A percentile compares a stretch with the other conserved stretches of the same genome.
These are phyloP conservation scores for Leucosticte australis DNA, from an alignment of 2,113 vertebrate genomes.

Conservation along the genomic window DNA sequence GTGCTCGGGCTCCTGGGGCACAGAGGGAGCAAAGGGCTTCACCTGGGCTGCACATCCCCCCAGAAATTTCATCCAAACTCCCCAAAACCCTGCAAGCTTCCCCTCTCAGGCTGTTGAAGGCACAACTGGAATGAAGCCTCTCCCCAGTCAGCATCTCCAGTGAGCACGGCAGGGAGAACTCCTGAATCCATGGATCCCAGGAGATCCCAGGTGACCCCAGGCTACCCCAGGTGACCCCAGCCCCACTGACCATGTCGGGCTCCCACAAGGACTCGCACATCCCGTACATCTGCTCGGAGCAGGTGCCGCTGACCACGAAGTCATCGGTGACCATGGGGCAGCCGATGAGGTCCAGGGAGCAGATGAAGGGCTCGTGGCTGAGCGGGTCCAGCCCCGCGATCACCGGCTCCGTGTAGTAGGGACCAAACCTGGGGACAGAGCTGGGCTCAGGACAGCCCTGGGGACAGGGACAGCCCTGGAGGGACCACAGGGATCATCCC, in stretches of 20 bases:
- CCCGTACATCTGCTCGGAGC: conserved; percentile 96
- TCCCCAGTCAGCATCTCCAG: background rate
- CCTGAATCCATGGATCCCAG: background rate
- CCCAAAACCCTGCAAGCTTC: fast-evolving
- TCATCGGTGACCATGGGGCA: conserved; percentile 97
- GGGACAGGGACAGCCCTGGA: background rate
- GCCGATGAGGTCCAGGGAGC: conserved; percentile 93
- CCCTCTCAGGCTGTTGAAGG: background rate
- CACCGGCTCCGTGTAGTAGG: conserved; percentile 95
- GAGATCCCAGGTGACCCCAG: no score
- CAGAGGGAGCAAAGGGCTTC: background rate
- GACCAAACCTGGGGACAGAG: conserved; percentile 83
- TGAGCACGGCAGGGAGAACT: background rate
- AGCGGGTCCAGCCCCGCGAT: conserved; percentile 92
- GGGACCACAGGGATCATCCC: no score
- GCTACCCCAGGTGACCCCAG: background rate
- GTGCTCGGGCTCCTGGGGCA: conserved; percentile 87
- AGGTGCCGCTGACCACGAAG: conserved; percentile 96
- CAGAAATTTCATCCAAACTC: background rate
- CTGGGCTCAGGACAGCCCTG: background rate
- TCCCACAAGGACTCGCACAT: conserved; percentile 98
- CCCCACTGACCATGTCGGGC: conserved; percentile 87
- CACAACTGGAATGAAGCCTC: background rate
- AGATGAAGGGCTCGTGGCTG: conserved; percentile 92
- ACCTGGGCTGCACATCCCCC: background rate